These are phyloP conservation scores for Nemurella pictetii DNA, from an alignment of 2,888 invertebrate genomes.

Conservation along the genomic window DNA sequence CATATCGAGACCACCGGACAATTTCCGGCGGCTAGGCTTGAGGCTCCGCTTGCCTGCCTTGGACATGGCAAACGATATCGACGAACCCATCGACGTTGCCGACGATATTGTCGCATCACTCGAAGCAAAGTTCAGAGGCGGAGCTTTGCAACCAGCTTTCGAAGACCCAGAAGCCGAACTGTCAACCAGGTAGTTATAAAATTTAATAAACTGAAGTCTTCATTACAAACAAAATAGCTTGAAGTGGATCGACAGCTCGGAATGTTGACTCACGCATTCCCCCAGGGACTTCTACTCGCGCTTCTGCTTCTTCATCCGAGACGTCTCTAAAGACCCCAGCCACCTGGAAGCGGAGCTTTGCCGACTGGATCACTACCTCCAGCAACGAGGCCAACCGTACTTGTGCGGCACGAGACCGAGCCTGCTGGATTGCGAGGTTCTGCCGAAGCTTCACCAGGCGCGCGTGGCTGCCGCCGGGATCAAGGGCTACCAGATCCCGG, in stretches of 20 bases:
- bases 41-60: constrained; percentile 43
- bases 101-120: constrained; percentile 43
- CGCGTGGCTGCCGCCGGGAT: constrained; percentile 43
- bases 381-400: constrained; percentile 35
- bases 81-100: constrained; percentile 43
- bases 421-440: constrained; percentile 44
- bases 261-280: constrained; percentile 6
- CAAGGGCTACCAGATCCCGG: constrained; percentile 44
- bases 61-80: constrained; percentile 31
- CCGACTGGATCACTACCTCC: constrained; percentile 35
- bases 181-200: constrained; percentile 42
- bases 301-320: constrained; percentile 44
- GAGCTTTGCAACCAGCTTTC: constrained; percentile 36
- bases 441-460: constrained; percentile 45
- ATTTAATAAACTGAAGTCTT: not conserved
- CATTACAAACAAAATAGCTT: not conserved
- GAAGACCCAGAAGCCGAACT: constrained; percentile 42
- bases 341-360: constrained; percentile 43
- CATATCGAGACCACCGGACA: constrained; percentile 42
- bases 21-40: constrained; percentile 41
- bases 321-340: constrained; percentile 42
- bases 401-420: constrained; percentile 42
- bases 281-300: constrained; percentile 44
- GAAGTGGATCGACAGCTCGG: not conserved
- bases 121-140: constrained; percentile 42